Base-by-base conservation (phyloP, 2,888 invertebrate species). In the Deilephila elpenor region DNA sequence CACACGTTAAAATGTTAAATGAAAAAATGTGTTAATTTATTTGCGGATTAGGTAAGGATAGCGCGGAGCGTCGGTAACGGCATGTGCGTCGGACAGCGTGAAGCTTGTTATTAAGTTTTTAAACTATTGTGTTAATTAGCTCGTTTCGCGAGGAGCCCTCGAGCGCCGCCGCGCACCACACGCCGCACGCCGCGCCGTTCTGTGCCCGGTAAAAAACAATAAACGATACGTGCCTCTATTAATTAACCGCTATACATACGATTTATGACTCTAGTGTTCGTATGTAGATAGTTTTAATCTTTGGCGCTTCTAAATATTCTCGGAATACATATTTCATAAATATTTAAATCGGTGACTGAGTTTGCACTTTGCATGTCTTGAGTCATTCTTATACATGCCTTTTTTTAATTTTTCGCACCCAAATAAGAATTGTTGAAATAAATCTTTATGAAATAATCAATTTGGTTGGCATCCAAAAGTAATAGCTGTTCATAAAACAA, bases 91-190 rank as follows among this genome's bases (percentile, higher is more conserved):
- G 85, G 92, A 93, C 93, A 90, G 89, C 86, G 79, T 85, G 80
- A 83, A 83, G 88, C 88, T 86, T 88, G 91, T 91, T 93, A 93
- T 93, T 92, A 93, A 89, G 85, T 91, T 93, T 93, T 92, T 89
- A 91, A 93, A 90, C 91, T 91, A 91, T 93, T 89, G 92, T 87
- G 91, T 93, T 94, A 93, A 94, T 94, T 93, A 94, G 91, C 89
- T 88, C 84, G 88, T 84, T 88, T 85, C 86, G 84, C 86, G 82
- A 86, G 86, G 85, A 86, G 80, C 88, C 89, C 89, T 86, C 87
- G 88, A 84, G 89, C 89, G 82, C 79, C 82, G 84, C 82, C 78
- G 81, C 77, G 80, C 77, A 75, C 75, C 74, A 76, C 72, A 37
- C 89, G 7, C 5, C n/a, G n/a, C 62, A 34, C 88, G 80, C 78